A percentile compares a stretch with the other conserved stretches of the same genome.
These are phyloP conservation scores for Xenops minutus DNA, from an alignment of 2,797 vertebrate genomes.

Conservation along the genomic window DNA sequence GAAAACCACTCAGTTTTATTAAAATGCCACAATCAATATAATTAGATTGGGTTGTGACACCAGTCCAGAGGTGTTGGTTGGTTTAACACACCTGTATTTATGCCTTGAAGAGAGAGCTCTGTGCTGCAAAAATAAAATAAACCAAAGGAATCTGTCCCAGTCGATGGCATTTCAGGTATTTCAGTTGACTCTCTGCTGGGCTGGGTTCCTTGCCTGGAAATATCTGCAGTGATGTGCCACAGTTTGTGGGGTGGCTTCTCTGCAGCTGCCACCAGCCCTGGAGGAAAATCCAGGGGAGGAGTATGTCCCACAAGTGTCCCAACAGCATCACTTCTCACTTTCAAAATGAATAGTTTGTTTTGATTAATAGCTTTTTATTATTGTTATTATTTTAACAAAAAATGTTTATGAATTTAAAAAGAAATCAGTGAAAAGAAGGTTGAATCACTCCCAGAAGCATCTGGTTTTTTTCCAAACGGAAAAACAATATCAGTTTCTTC, in stretches of 20 bases:
- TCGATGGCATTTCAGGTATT: fast-evolving
- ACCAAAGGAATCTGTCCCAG: fast-evolving
- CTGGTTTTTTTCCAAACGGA: not conserved
- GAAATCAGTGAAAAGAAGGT: fast-evolving
- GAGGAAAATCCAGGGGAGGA: not conserved
- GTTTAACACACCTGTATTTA: not conserved
- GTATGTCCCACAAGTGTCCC: fast-evolving
- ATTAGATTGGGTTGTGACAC: not conserved
- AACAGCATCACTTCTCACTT: no score
- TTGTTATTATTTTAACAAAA: no score
- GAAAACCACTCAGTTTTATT: not conserved
- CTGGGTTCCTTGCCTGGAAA: not conserved
- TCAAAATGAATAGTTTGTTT: not conserved
- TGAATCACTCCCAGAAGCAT: not conserved
- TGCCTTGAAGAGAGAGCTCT: not conserved
- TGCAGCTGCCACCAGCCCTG: not conserved
- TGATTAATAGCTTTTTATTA: not conserved
- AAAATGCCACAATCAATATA: not conserved
- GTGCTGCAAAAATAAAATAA: not conserved
- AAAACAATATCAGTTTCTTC: not conserved
- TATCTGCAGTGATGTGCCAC: not conserved
- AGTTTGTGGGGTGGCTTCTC: not conserved
- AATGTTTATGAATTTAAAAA: not conserved
- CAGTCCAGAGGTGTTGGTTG: not conserved
- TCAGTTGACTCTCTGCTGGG: not conserved